A percentile compares a stretch with the other conserved stretches of the same genome.
phyloP scores from a whole-genome alignment of 2,797 vertebrate genomes.

The Rhyacichthys aspro region DNA sequence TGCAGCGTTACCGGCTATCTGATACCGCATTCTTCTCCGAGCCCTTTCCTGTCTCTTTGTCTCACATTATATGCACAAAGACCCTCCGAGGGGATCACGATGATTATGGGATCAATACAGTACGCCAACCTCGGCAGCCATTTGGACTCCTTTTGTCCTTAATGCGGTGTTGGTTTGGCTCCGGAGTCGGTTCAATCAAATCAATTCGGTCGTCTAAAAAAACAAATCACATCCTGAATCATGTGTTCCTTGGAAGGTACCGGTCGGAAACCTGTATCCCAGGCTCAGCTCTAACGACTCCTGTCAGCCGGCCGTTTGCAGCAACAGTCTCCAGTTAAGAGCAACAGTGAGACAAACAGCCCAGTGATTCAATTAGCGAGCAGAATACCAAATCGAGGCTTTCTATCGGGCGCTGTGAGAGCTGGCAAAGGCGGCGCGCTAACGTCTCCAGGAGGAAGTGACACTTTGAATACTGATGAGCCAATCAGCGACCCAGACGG shows the following conservation, averaged over 20 bases:
- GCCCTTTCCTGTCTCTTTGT: conserved; percentile 55
- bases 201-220: no score
- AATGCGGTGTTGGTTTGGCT: neutral
- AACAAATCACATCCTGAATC: no score
- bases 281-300: neutral
- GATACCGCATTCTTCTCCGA: conserved; percentile 57
- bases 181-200: no score
- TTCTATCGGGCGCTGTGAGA: conserved; percentile 23
- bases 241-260: no score
- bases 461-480: conserved; percentile 4
- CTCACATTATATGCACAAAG: conserved; percentile 59
- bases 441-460: conserved; percentile 2
- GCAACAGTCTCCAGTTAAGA: conserved; percentile 37
- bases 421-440: conserved; percentile 21
- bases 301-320: conserved; percentile 20
- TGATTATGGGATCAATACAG: conserved; percentile 58
- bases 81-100: conserved; percentile 37
- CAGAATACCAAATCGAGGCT: conserved; percentile 30
- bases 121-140: conserved; percentile 33
- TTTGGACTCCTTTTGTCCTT: conserved; percentile 49
- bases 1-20: conserved; percentile 57
- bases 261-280: no score
- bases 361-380: conserved; percentile 57
- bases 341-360: conserved; percentile 34
- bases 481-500: neutral